Evolutionary conservation across 2,113 vertebrate species (phyloP), one percentile per base, ranked within the genome.

Genomic region (Odontophorus gujanensis): DNA sequence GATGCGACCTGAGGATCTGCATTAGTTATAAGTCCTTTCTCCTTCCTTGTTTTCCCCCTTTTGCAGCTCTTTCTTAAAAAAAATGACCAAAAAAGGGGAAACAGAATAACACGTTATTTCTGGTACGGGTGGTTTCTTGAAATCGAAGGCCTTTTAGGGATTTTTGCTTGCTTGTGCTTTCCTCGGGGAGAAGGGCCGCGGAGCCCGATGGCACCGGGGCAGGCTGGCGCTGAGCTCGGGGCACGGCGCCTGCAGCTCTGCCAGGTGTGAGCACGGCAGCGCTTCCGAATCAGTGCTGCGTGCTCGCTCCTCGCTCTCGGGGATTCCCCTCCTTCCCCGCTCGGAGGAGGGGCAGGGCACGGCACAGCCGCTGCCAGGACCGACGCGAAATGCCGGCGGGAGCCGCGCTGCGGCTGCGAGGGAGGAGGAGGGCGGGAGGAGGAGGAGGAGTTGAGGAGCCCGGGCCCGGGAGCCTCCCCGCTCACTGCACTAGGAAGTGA

Each of bases 401-500:
- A 30, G 51, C 51, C 51, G 51, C 51, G 51, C 30, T 18, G 45
- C 45, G 43, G 65, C 24, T 26, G 43, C 36, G 11, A 9, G 73
- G 42, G 87, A 59, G 48, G 87, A 59, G 47, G 76, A 57, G 62
- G 74, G 61, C 30, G 34, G 77, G 55, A 65, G 71, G 91, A 96
- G 96, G 94, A 95, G 96, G 94, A 95, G 97, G 80, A 59, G 96
- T 96, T 94, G 91, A 96, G 79, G 58, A 94, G 92, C 66, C 55
- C 91, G 67, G 91, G 92, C 82, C 28, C 17, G 82, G 92, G 97
- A 94, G 91, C 92, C 91, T 95, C 93, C 96, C 88, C 89, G 89
- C 87, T 95, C 22, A 93, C 92, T 80, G 82, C 57, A 97, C 97
- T 92, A 98, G 98, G 98, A 98, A 98, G 97, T 98, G 98, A 98